phyloP scores from a whole-genome alignment of 1,140 invertebrate genomes.

The Bombus difficillimus region DNA sequence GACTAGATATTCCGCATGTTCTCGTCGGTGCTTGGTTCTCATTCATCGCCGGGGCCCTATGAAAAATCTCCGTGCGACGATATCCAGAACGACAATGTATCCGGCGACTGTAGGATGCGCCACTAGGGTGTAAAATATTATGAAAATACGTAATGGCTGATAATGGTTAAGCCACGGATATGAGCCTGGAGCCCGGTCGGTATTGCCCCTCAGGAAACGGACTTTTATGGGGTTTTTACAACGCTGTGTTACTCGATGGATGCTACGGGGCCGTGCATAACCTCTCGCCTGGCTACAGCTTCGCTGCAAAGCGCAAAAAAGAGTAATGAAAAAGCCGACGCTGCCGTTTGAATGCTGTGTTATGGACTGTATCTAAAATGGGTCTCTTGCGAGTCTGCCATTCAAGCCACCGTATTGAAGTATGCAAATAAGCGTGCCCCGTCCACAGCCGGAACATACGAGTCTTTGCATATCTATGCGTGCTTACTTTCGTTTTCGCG shows the following conservation, averaged over 20 bases:
- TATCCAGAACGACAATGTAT: constrained; percentile 23
- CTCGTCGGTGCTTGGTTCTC: background rate
- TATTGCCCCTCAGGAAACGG: constrained; percentile 49
- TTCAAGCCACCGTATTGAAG: constrained; percentile 39
- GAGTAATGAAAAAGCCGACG: constrained; percentile 54
- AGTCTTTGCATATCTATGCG: constrained; percentile 32
- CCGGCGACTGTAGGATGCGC: constrained; percentile 54
- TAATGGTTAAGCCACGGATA: constrained; percentile 70
- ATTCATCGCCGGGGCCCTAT: constrained; percentile 10
- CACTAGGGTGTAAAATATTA: constrained; percentile 69
- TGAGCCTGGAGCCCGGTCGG: constrained; percentile 5
- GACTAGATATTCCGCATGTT: background rate
- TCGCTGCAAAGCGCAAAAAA: constrained; percentile 37
- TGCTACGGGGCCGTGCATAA: constrained; percentile 56
- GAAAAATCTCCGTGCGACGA: constrained; percentile 13
- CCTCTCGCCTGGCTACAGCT: constrained; percentile 28
- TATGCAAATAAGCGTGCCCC: constrained; percentile 40
- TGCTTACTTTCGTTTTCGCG: background rate
- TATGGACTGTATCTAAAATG: constrained; percentile 66
- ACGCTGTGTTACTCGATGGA: constrained; percentile 59
- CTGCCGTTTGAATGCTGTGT: constrained; percentile 55
- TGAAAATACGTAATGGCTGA: constrained; percentile 75
- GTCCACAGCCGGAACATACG: background rate
- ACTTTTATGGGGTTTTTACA: constrained; percentile 75
- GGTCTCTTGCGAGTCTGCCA: constrained; percentile 39